These are phyloP conservation scores for Pachycephus smyrnensis DNA, from an alignment of 2,888 invertebrate genomes.

Conservation along the genomic window DNA sequence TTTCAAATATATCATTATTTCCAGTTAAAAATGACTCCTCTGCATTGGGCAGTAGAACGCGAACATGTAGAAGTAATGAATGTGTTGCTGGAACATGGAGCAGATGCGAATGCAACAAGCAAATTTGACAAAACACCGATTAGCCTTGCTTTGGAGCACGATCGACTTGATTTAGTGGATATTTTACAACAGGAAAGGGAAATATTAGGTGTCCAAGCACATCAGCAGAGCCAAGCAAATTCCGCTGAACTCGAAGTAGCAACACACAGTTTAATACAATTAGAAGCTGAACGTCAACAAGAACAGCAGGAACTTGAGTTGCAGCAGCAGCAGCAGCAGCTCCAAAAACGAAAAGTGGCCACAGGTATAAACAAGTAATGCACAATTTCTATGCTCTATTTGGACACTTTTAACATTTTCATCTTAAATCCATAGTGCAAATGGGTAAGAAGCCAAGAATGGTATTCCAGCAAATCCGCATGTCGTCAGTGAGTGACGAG, in stretches of 20 bases:
- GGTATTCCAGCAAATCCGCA: slow-evolving; percentile 58
- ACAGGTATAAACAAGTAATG: slow-evolving; percentile 36
- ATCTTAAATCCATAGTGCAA: slow-evolving; percentile 29
- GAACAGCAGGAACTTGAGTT: slow-evolving; percentile 50
- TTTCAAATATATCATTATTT: slow-evolving; percentile 33
- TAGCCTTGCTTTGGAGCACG: slow-evolving; percentile 76
- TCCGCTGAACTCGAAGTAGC: slow-evolving; percentile 57
- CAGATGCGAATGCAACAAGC: slow-evolving; percentile 76
- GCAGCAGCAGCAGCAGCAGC: slow-evolving; percentile 44
- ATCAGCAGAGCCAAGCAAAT: slow-evolving; percentile 48
- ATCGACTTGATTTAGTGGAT: slow-evolving; percentile 73
- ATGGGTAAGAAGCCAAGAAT: slow-evolving; percentile 55
- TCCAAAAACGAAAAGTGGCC: slow-evolving; percentile 37
- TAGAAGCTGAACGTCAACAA: slow-evolving; percentile 52
- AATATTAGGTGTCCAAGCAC: slow-evolving; percentile 43
- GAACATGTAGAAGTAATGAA: slow-evolving; percentile 79
- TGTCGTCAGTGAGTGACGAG: slow-evolving; percentile 47
- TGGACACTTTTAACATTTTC: not conserved
- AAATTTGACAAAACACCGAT: slow-evolving; percentile 81
- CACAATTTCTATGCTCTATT: not conserved
- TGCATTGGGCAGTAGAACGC: slow-evolving; percentile 94
- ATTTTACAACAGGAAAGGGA: slow-evolving; percentile 69
- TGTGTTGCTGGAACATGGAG: slow-evolving; percentile 79
- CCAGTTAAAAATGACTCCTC: slow-evolving; percentile 88
- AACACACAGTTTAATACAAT: slow-evolving; percentile 59